Evolutionary conservation across 2,113 vertebrate species (phyloP).

Genomic region (Gila orcuttii): DNA sequence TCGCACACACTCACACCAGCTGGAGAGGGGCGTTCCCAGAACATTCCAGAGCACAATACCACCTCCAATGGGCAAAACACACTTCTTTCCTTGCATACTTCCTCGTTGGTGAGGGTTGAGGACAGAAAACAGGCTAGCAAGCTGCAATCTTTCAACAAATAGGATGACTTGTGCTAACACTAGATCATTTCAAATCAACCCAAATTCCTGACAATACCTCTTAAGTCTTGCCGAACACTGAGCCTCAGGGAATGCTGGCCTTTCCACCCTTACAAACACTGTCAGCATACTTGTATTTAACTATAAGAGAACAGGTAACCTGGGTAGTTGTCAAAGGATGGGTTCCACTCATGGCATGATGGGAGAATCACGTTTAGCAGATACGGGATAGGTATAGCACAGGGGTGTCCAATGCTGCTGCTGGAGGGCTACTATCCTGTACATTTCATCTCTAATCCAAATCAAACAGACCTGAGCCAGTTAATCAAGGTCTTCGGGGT

Average conservation of each 20-base stretch:
- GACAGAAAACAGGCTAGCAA: conserved; percentile 23
- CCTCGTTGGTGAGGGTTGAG: conserved; percentile 8
- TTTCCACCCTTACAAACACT: neutral
- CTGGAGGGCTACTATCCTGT: neutral
- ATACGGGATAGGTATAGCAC: neutral
- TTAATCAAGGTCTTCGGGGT: neutral
- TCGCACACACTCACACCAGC: conserved; percentile 22
- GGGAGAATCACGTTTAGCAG: conserved; percentile 13
- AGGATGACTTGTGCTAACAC: conserved; percentile 3
- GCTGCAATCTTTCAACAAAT: conserved; percentile 33
- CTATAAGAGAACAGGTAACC: conserved; percentile 19
- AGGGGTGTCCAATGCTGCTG: neutral
- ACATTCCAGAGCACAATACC: conserved; percentile 49
- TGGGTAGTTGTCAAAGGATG: conserved; percentile 1
- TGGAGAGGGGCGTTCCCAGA: conserved; percentile 38
- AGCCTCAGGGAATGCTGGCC: conserved; percentile 11
- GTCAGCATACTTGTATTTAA: conserved; percentile 16
- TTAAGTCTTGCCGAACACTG: neutral
- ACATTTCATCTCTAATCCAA: neutral
- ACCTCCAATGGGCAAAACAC: conserved; percentile 16
- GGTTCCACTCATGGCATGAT: neutral
- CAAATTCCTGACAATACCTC: conserved; percentile 11
- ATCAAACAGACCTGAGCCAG: neutral
- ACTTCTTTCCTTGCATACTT: neutral
- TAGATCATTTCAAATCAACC: conserved; percentile 4